Conservation (phyloP, 1,140 invertebrate species). For the Bombyx mandarina region DNA sequence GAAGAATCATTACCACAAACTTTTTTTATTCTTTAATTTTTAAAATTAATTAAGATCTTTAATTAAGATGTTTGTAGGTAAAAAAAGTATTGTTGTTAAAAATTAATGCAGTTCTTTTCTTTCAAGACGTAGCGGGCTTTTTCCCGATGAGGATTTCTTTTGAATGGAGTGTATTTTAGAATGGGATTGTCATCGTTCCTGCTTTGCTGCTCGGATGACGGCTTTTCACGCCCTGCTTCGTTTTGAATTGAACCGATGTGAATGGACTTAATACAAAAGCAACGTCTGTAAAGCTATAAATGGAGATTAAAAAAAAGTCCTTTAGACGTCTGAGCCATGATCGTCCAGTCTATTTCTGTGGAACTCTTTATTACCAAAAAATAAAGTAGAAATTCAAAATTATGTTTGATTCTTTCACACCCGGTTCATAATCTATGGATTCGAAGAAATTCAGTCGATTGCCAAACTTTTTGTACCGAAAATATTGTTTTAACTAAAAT, state of each 20-base stretch:
- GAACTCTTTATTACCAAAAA: neutral
- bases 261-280: conserved; percentile 3
- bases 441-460: too few species aligned
- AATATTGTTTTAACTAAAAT: too few species aligned
- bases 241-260: conserved; percentile 14
- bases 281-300: neutral
- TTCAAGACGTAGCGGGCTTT: neutral
- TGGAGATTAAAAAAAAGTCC: neutral
- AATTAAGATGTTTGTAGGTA: too few species aligned
- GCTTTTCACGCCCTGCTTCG: conserved; percentile 18
- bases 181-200: conserved; percentile 22
- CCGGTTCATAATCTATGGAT: too few species aligned
- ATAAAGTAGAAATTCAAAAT: conserved; percentile 1
- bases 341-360: neutral
- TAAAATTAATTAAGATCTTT: too few species aligned
- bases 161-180: conserved; percentile 16
- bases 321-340: neutral
- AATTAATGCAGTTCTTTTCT: too few species aligned
- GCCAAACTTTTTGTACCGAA: too few species aligned
- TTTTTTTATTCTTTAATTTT: too few species aligned
- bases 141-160: conserved; percentile 7
- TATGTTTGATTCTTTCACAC: too few species aligned
- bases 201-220: conserved; percentile 20
- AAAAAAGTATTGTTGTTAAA: too few species aligned
- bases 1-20: too few species aligned